Evolutionary conservation across 2,888 invertebrate species (phyloP), one percentile per base, ranked within the genome.

Genomic region (Caenorhabditis sp.): DNA sequence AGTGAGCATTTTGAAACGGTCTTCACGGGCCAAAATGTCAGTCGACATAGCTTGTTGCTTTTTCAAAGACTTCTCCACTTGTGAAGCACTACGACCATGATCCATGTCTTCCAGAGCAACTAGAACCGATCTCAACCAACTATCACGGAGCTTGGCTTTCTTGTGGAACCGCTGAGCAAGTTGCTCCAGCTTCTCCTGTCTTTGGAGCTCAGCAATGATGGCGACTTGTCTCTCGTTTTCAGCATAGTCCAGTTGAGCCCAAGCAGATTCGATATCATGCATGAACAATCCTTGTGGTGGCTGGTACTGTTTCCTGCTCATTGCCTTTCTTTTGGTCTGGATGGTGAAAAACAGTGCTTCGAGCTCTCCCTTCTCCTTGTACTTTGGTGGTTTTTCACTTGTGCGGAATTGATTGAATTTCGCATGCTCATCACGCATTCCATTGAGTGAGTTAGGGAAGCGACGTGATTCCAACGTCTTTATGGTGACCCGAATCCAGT

Each of bases 41-140:
- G 98, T 97, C 83, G 96, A 96, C 85, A 98, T 97, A 19, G 98
- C 98, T 93, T 98, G 98, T 92, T 98, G 98, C 92, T 98, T 98
- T 94, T 98, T 98, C 51, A 98, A 95, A 0, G 97, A 97, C 1
- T 98, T 98, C 93, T 98, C 98, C 0, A 98, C 97, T 92, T 98
- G 97, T 0, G 96, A 95, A 88, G 97, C 93, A 93, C 96, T 96
- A 89, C 95, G 95, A 1, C 96, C 96, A 80, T 93, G 92, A 69
- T 93, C 92, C 88, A 89, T 85, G 38, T 88, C 89, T 44, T 90
- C 86, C 22, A 98, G 93, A 19, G 98, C 97, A 93, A 96, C 96
- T 51, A 79, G 80, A 28, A 86, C 86, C 3, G 83, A 98, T 93
- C 96, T 96, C 83, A 99, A 94, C 93, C 98, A 99, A 0, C 96